A percentile compares a stretch with the other conserved stretches of the same genome.
These are phyloP conservation scores for Eilema depressum DNA, from an alignment of 2,888 invertebrate genomes.

Conservation along the genomic window DNA sequence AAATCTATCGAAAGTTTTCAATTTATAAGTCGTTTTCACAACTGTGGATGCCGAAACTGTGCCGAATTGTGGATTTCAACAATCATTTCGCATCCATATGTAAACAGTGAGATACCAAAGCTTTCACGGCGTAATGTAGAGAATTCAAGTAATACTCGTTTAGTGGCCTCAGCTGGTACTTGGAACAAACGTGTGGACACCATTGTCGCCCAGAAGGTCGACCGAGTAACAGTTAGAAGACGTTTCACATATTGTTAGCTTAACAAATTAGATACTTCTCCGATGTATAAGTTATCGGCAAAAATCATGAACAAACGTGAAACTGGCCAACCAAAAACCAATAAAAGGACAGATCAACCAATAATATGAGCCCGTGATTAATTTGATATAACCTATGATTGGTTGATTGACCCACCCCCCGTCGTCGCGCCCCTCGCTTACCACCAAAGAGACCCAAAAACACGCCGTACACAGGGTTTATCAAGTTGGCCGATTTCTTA, in stretches of 20 bases:
- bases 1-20: neutral
- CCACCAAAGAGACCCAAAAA: too few species aligned
- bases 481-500: too few species aligned
- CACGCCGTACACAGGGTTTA: too few species aligned
- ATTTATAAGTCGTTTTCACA: neutral
- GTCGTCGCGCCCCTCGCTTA: too few species aligned
- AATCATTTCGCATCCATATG: constrained; percentile 41
- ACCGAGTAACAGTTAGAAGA: constrained; percentile 44
- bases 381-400: too few species aligned
- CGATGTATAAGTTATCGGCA: neutral
- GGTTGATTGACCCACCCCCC: too few species aligned
- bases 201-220: constrained; percentile 76
- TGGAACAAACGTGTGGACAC: constrained; percentile 78
- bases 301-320: too few species aligned
- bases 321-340: too few species aligned
- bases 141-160: constrained; percentile 74
- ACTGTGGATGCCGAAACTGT: neutral
- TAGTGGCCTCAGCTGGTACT: constrained; percentile 73
- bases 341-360: too few species aligned
- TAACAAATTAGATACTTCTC: constrained; percentile 18
- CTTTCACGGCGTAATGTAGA: constrained; percentile 68
- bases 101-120: constrained; percentile 56
- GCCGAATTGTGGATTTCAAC: constrained; percentile 38
- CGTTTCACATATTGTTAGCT: constrained; percentile 25
- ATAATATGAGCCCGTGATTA: too few species aligned